Evolutionary conservation across 2,888 invertebrate species (phyloP).

Genomic region (Eretmocerus hayati): DNA sequence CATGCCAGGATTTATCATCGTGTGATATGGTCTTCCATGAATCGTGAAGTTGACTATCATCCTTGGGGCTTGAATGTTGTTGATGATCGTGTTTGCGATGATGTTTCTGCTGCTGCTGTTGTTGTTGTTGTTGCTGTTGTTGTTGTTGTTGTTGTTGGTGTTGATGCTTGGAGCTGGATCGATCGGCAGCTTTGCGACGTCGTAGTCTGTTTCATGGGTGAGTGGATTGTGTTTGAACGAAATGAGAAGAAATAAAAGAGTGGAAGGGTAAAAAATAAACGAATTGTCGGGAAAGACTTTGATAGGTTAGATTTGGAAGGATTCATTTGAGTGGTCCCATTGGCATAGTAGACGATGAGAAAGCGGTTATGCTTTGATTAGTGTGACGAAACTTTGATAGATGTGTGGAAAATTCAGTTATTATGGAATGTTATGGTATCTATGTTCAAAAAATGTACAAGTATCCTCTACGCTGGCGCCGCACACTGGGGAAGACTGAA

Average conservation of each 20-base stretch:
- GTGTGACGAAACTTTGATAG: too few relatives aligned
- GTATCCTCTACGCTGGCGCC: too few relatives aligned
- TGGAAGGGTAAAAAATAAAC: slow-evolving; percentile 17
- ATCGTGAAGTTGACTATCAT: slow-evolving; percentile 32
- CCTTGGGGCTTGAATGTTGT: slow-evolving; percentile 25
- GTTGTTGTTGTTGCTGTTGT: slow-evolving; percentile 28
- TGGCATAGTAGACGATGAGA: too few relatives aligned
- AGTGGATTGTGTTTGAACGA: slow-evolving; percentile 35
- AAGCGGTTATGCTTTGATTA: too few relatives aligned
- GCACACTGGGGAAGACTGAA: too few relatives aligned
- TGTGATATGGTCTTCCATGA: slow-evolving; percentile 43
- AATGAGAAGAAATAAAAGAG: slow-evolving; percentile 33
- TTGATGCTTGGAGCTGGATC: slow-evolving; percentile 33
- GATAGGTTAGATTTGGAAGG: too few relatives aligned
- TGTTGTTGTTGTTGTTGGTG: slow-evolving; percentile 42
- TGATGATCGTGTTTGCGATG: slow-evolving; percentile 44
- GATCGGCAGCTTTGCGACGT: slow-evolving; percentile 37
- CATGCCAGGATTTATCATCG: slow-evolving; percentile 46
- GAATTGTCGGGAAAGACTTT: slow-evolving; percentile 6
- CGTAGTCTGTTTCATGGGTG: slow-evolving; percentile 40
- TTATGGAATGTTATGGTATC: too few relatives aligned
- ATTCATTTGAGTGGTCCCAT: too few relatives aligned
- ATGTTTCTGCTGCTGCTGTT: slow-evolving; percentile 44
- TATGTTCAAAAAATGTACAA: too few relatives aligned
- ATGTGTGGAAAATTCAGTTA: too few relatives aligned